These are phyloP conservation scores for Campopleginae sp. DNA, from an alignment of 2,888 invertebrate species.

Conservation along the genomic window DNA sequence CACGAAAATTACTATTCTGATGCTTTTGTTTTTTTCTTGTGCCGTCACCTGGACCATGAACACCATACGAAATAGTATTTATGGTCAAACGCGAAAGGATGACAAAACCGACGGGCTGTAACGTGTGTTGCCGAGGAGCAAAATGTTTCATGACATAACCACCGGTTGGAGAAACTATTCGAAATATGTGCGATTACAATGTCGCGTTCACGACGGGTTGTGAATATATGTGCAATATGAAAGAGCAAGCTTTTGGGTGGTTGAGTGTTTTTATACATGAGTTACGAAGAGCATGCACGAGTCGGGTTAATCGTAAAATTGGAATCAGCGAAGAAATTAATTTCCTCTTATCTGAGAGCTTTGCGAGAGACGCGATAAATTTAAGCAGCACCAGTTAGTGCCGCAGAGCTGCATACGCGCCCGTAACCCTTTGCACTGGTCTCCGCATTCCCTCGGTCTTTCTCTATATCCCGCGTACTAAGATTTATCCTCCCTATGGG, in stretches of 20 bases:
- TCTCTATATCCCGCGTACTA: conserved; percentile 22
- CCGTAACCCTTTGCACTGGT: conserved; percentile 19
- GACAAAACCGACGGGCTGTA: neutral
- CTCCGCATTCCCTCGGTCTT: conserved; percentile 21
- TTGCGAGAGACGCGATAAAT: conserved; percentile 64
- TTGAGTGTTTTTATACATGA: neutral
- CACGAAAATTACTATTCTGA: neutral
- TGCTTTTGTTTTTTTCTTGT: neutral
- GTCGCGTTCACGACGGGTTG: neutral
- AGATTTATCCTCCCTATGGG: conserved; percentile 63
- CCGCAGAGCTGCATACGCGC: conserved; percentile 32
- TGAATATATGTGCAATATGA: conserved; percentile 5
- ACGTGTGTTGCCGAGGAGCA: neutral
- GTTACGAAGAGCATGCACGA: neutral
- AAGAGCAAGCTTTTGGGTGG: neutral
- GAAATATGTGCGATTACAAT: conserved; percentile 28
- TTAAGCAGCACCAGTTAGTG: conserved; percentile 30
- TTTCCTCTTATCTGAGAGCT: conserved; percentile 64
- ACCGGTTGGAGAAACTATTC: conserved; percentile 21
- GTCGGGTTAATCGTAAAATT: conserved; percentile 61
- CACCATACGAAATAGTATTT: neutral
- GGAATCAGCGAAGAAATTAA: conserved; percentile 66
- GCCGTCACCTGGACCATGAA: neutral
- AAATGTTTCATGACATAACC: neutral
- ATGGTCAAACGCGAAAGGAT: too few species aligned